Conservation (phyloP, 2,888 invertebrate species). For the Scaptomyza parva region DNA sequence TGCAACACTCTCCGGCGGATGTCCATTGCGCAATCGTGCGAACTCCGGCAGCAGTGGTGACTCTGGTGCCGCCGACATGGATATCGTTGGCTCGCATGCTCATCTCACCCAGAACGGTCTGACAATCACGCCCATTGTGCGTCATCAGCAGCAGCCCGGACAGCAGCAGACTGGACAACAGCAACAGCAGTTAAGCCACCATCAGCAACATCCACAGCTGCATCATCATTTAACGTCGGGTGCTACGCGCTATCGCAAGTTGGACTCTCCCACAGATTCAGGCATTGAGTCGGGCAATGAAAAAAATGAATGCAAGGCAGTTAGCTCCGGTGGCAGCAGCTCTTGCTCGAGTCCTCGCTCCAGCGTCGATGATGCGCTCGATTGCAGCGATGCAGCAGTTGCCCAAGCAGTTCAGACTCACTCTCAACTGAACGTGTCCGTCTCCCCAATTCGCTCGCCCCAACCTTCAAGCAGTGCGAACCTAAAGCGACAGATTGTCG, state of each 20-base stretch:
- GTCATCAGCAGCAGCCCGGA: conserved; percentile 71
- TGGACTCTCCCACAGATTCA: conserved; percentile 96
- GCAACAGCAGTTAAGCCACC: conserved; percentile 57
- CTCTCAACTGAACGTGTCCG: conserved; percentile 73
- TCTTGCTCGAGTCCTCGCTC: conserved; percentile 95
- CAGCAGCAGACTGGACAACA: conserved; percentile 55
- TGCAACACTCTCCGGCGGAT: conserved; percentile 89
- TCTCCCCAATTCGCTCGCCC: conserved; percentile 83
- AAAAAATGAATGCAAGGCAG: conserved; percentile 92
- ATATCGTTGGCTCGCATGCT: conserved; percentile 87
- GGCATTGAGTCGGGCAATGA: conserved; percentile 97
- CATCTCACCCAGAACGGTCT: conserved; percentile 90
- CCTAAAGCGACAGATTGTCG: conserved; percentile 87
- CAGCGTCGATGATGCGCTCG: conserved; percentile 91
- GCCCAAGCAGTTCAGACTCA: conserved; percentile 50
- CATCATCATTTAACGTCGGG: conserved; percentile 80
- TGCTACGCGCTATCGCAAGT: conserved; percentile 89
- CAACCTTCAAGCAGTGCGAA: conserved; percentile 79
- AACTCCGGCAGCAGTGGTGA: conserved; percentile 93
- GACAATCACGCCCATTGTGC: conserved; percentile 89
- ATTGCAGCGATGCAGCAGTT: conserved; percentile 84
- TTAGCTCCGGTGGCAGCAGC: conserved; percentile 89
- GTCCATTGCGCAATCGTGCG: conserved; percentile 91
- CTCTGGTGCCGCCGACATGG: conserved; percentile 88
- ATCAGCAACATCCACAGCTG: conserved; percentile 72